Base-by-base conservation (phyloP, 2,888 invertebrate species). In the Nebria salina region DNA sequence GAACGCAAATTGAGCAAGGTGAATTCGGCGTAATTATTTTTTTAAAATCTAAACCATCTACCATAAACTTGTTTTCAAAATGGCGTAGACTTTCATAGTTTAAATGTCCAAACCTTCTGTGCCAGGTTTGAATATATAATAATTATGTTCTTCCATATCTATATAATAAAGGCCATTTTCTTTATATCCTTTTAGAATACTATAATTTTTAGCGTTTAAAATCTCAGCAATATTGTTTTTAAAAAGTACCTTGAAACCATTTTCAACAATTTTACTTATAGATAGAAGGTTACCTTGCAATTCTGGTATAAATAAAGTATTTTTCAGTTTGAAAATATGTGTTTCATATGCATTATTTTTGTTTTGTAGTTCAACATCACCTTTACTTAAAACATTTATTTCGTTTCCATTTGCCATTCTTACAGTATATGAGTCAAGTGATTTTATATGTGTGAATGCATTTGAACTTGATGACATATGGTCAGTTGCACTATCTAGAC, bases 291-390 rank as follows among this genome's bases (percentile, higher is more conserved):
- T 43, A 65, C 41, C 76, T 41, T 76, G 15, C 15, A 76, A 66
- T 76, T 76, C 65, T 65, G 76, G 65, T 65, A 65, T 34, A 76
- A 65, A 25, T 66, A 76, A 76, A 20, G 65, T 66, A 76, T 76
- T 76, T 13, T 76, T 66, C 65, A 76, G 9, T 43, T 1, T 43
- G 20, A 20, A 20, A 20, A 20, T 20, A 20, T 20, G 0, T 20
- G 20, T 20, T 20, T 20, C 20, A 20, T 15, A 41, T 76, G 41
- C 34, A 65, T n/a, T 34, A 41, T 65, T 66, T 42, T 65, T 20
- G 65, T 1, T 75, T 26, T 25, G 43, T 8, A 43, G 43, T 43
- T 43, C 43, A 43, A 43, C 43, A 43, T 43, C 1, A 43, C 43
- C 43, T 43, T 43, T 0, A 43, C 43, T 43, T 43, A 1, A 43